Base-by-base conservation (phyloP, 1,140 invertebrate species). In the Formica selysi region DNA sequence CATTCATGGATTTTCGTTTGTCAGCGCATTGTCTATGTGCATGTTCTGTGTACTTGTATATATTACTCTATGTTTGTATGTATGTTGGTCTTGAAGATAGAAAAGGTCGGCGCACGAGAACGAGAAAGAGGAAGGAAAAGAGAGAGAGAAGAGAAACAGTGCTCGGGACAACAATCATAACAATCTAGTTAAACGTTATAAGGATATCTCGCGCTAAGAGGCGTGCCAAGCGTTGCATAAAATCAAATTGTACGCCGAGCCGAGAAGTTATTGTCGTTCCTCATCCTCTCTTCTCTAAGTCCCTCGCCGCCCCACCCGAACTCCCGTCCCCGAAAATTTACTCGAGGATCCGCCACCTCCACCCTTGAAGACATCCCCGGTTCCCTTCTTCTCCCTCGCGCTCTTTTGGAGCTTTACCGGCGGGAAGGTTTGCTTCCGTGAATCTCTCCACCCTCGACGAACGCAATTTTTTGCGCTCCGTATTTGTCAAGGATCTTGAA, bases 201-300 rank as follows among this genome's bases (percentile, higher is more conserved):
- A 94, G 94, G 94, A 95, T 95, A 95, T 95, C 93, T 94, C 90
- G 90, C 92, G 93, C 92, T 95, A 95, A 95, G 94, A 95, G 94
- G 93, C 94, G 94, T 94, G 94, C 94, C 94, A 94, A 95, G 93
- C 94, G 93, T 95, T 95, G 94, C 94, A 95, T 95, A 95, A 95
- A 95, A 95, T 95, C 94, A 95, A 95, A 95, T 95, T 94, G 94
- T 94, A 94, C 93, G 93, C 93, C 93, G 92, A 95, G 94, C 93
- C 92, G 94, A 92, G 93, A 95, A 95, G 94, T 95, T 95, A 95
- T 95, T 94, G 94, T 95, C 94, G 92, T 93, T 91, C 92, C 93
- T 91, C 93, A 91, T 87, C 90, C 93, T 88, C 89, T 81, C 84
- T 90, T 70, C 54, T 44, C 70, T 70, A 68, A 80, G 26, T 44